Evolutionary conservation across 2,888 invertebrate genomes (phyloP), one percentile per base, ranked within the genome.

Genomic region (Drosophila longiperda): DNA sequence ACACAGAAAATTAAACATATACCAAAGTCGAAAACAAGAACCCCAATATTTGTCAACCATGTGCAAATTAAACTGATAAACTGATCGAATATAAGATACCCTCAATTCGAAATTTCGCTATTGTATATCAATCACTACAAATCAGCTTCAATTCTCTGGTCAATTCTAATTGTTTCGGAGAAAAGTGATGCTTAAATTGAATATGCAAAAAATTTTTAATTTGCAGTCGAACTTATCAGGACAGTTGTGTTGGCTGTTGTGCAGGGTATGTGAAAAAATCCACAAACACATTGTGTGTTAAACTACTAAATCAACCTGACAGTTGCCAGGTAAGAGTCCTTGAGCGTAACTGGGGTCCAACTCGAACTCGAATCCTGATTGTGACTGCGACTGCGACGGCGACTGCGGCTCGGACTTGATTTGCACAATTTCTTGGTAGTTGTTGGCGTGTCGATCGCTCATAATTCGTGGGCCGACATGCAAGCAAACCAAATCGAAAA

Each of bases 401-500:
- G 20, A 59, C 48, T 57, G 9, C 20, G 59, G 36, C 20, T 45
- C 29, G n/a, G 70, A 63, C 63, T 66, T 60, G 87, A 88, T 83
- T 89, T 89, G 89, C 87, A 77, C 70, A 79, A 79, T 81, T 89
- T 84, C 85, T 75, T 79, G 84, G 84, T 75, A 83, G 74, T 81
- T 79, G 77, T 82, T 87, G 77, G 87, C 87, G 87, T 87, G 87
- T 90, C 89, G 87, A 87, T 87, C 87, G 89, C 87, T 87, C 87
- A 87, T 87, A 87, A 87, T 87, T 87, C 76, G 84, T 69, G 64
- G 58, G 69, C 59, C 73, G 87, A 87, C 84, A 90, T 84, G 86
- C 83, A 83, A 87, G 84, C 87, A 90, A 89, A 82, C 83, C 89
- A 83, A 90, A 89, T 90, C 87, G 87, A 87, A 87, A 87, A 87